Percentiles rank a stretch among this genome's conserved stretches.
These are phyloP conservation scores for Melanaphis sacchari DNA, from an alignment of 1,140 invertebrate genomes.

Conservation along the genomic window DNA sequence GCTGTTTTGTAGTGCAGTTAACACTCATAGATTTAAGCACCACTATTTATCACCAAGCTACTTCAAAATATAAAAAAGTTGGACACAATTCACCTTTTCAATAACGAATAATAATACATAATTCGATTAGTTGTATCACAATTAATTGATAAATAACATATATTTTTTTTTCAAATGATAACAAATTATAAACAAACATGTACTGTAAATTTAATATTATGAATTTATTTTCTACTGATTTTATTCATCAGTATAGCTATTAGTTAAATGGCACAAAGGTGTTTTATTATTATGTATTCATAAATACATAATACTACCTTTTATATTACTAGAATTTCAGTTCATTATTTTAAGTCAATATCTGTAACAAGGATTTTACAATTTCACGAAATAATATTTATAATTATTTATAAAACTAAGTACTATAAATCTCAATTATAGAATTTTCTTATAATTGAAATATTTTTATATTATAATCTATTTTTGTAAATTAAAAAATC, in stretches of 20 bases:
- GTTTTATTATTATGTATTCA: background rate
- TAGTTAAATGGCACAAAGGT: background rate
- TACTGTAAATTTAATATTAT: background rate
- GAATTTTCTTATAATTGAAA: background rate
- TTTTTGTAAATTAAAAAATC: background rate
- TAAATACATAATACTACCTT: background rate
- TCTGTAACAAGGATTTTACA: background rate
- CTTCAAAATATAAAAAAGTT: slow-evolving; percentile 23
- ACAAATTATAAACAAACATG: no score
- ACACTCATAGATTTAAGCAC: background rate
- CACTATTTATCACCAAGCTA: slow-evolving; percentile 18
- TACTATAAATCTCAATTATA: background rate
- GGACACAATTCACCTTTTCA: background rate
- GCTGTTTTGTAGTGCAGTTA: slow-evolving; percentile 16
- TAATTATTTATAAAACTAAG: background rate
- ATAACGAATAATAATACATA: background rate
- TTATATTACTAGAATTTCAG: background rate
- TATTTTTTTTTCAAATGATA: no score
- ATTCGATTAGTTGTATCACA: background rate
- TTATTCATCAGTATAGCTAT: background rate
- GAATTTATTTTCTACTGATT: background rate
- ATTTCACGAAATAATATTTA: background rate
- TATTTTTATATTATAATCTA: background rate
- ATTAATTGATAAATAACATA: background rate
- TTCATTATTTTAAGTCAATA: background rate